Evolutionary conservation across 2,888 invertebrate genomes (phyloP).

Genomic region (Hesperia comma): DNA sequence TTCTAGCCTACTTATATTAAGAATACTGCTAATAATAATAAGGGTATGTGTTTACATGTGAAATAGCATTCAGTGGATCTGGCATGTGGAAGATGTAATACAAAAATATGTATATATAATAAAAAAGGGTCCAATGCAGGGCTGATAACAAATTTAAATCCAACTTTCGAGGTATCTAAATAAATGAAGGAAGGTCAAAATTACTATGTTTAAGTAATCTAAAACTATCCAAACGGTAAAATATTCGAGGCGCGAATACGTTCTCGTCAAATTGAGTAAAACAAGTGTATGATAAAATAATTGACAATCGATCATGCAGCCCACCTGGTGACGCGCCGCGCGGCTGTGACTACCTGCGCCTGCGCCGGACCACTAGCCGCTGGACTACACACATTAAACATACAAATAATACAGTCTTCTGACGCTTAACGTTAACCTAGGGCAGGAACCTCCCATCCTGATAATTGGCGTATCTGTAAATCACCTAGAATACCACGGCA

Average conservation of each 20-base stretch:
- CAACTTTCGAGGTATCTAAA: not conserved
- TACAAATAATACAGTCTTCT: not conserved
- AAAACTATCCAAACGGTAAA: not conserved
- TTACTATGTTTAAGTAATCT: not conserved
- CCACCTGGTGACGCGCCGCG: not conserved
- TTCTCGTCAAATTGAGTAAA: not conserved
- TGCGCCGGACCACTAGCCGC: not conserved
- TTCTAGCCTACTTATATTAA: constrained; percentile 78
- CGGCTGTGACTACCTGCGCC: not conserved
- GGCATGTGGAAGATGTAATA: constrained; percentile 57
- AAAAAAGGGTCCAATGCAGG: not conserved
- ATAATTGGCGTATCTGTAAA: not conserved
- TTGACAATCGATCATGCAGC: constrained; percentile 6
- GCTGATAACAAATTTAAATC: not conserved
- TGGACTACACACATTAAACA: too few species aligned
- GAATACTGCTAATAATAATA: constrained; percentile 76
- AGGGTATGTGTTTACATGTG: constrained; percentile 73
- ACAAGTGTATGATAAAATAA: not conserved
- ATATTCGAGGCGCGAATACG: not conserved
- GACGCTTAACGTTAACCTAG: not conserved
- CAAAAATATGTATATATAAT: constrained; percentile 6
- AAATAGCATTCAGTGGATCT: constrained; percentile 71
- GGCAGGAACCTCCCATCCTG: not conserved
- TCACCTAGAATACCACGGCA: constrained; percentile 11
- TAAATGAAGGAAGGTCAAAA: constrained; percentile 2